Evolutionary conservation across 2,797 vertebrate genomes (phyloP), one percentile per base, ranked within the genome.

Genomic region (Columba guinea): DNA sequence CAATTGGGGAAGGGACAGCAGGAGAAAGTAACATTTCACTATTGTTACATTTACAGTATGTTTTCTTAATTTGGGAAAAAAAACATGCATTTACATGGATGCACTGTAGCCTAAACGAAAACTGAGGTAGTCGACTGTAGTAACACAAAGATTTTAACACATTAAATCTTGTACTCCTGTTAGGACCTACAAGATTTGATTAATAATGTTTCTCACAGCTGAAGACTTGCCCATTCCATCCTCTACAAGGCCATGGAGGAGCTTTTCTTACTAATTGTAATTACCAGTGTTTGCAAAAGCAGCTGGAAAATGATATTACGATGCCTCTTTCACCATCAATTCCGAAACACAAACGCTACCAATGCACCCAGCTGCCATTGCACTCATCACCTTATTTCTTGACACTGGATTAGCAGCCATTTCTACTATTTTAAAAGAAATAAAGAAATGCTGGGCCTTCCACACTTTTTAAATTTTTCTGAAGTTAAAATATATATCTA

Each of bases 21-120:
- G 21, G 26, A 34, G 18, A 24, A 35, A 53, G 37, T 10, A 11
- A 0, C 14, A 17, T 39, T 51, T 62, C 20, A 27, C 5, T 37
- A 0, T 0, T 4, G 35, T 27, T 12, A 7, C 18, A 0, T 19
- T 58, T 35, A 24, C 7, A 48, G 11, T 0, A 7, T 11, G 11
- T 35, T 74, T 74, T 10, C 19, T 13, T 35, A 21, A 75, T 22
- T 1, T 24, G 35, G 6, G 27, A 15, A 27, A 73, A 70, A 2
- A 2, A 37, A 22, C 2, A 0, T 4, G 6, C 1, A 5, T 28
- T 48, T 52, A 10, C 32, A 18, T 23, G 17, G 10, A n/a, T 11
- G 6, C 63, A 24, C 7, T 3, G 49, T 21, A 34, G n/a, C 19
- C 27, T 15, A 39, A 49, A 23, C 7, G 24, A 30, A 27, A 64